Percentiles rank a stretch among this genome's conserved stretches.
These are phyloP conservation scores for Hemistola chrysoprasaria DNA, from an alignment of 2,888 invertebrate species.

Conservation along the genomic window DNA sequence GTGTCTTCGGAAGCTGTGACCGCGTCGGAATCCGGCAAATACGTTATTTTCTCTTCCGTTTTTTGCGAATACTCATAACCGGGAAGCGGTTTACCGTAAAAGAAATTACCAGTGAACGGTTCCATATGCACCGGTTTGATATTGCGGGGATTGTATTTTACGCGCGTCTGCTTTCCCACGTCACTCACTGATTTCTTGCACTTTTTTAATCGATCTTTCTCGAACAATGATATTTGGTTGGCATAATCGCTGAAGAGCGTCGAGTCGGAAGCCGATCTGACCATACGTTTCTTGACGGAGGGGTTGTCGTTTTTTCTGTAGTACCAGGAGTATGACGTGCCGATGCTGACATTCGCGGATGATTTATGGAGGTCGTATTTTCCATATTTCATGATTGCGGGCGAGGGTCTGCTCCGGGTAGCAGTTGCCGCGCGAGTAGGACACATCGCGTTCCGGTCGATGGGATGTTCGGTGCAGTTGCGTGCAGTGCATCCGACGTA, in stretches of 20 bases:
- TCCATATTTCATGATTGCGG: constrained; percentile 76
- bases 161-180: constrained; percentile 60
- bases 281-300: constrained; percentile 54
- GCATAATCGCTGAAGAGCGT: constrained; percentile 78
- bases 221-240: constrained; percentile 74
- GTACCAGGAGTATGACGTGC: constrained; percentile 78
- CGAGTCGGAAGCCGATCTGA: constrained; percentile 71
- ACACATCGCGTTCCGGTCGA: constrained; percentile 66
- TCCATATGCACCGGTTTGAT: constrained; percentile 69
- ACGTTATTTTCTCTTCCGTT: constrained; percentile 67
- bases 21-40: constrained; percentile 71
- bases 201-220: constrained; percentile 60
- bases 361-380: constrained; percentile 78
- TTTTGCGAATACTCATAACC: constrained; percentile 63
- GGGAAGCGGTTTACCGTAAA: constrained; percentile 69
- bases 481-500: constrained; percentile 56
- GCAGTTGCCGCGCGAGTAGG: constrained; percentile 56
- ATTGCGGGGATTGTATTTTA: constrained; percentile 59
- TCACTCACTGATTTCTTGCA: constrained; percentile 70
- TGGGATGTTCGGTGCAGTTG: constrained; percentile 44
- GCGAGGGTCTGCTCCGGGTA: constrained; percentile 56
- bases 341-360: constrained; percentile 69
- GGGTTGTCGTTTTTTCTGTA: constrained; percentile 69
- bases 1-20: constrained; percentile 68
- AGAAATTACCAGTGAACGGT: constrained; percentile 75